Percentiles rank a stretch among this genome's conserved stretches.
Conservation (phyloP, 2,888 invertebrate species). For the Nephrotoma guestfalica region DNA sequence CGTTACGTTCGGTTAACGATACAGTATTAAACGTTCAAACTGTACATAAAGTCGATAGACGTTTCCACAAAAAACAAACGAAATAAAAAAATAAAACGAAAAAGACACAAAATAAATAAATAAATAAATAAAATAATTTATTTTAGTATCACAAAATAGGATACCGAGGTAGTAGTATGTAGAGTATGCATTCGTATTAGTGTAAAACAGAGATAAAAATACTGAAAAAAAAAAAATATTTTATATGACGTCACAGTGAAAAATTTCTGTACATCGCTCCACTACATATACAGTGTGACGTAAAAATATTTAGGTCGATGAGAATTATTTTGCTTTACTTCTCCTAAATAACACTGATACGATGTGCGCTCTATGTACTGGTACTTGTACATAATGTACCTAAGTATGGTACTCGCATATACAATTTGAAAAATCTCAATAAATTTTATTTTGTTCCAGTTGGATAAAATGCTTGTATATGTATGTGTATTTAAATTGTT, state of each 20-base stretch:
- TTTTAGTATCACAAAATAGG: not conserved
- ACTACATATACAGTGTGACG: not conserved
- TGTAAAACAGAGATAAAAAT: not conserved
- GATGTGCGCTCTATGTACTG: not conserved
- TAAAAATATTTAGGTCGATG: not conserved
- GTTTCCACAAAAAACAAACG: constrained; percentile 3
- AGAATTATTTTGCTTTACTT: not conserved
- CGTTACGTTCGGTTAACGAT: constrained; percentile 6
- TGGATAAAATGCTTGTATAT: not conserved
- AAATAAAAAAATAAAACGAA: not conserved
- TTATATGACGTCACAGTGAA: not conserved
- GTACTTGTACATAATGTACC: not conserved
- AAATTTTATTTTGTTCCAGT: not conserved
- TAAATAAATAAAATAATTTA: constrained; percentile 1
- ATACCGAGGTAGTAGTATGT: not conserved
- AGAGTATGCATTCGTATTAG: not conserved
- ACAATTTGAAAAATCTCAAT: not conserved
- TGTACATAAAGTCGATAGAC: constrained; percentile 2
- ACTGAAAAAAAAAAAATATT: not conserved
- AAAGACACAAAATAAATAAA: not conserved
- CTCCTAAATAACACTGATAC: not conserved
- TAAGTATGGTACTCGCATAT: not conserved
- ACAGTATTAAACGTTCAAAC: constrained; percentile 4
- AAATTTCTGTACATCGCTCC: not conserved
- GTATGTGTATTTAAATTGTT: not conserved